Base-by-base conservation (phyloP, 92 coral and sea anemone species). In the Zoanthus gigantus region DNA sequence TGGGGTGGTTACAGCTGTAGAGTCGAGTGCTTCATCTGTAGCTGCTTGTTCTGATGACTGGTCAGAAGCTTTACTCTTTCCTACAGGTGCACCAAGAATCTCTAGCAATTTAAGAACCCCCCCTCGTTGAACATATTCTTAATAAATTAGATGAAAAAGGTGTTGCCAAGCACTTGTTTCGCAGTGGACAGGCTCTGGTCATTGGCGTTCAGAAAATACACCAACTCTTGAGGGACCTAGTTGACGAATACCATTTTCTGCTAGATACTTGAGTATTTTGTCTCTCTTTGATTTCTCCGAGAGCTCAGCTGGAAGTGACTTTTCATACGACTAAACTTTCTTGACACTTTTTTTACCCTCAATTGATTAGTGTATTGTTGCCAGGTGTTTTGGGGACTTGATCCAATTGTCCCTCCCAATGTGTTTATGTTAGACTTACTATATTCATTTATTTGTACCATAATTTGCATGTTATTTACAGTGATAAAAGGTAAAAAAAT, bases 201-300 rank as follows among this genome's bases (percentile, higher is more conserved):
- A 13, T 86, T 86, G 89, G 29, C 71, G 7, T 30, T 86, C 81
- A 44, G 83, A 72, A 78, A 87, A 87, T 37, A 32, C 50, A 31
- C 76, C 76, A 71, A 71, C 34, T 13, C 76, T 18, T 12, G 76
- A 29, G 48, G 91, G 92, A 17, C 93, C 93, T 73, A 88, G 90
- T 42, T 88, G 93, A 9, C 93, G 47, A 2, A 91, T 85, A 6
- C 95, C 95, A 84, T 93, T 78, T 30, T 90, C 88, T 72, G 95
- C 95, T 89, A 90, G 84, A 88, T 77, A 93, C 60, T 61, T 76
- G 50, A 93, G 89, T 71, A 17, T 88, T 72, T 74, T 88, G 68
- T 85, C 92, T 67, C 85, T 90, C 28, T 42, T 85, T 29, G 37
- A 61, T 66, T 85, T 87, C 65, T 93, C 90, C 4, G 78, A 17